phyloP scores from a whole-genome alignment of 2,113 vertebrate species.

The Amblyornis subalaris region DNA sequence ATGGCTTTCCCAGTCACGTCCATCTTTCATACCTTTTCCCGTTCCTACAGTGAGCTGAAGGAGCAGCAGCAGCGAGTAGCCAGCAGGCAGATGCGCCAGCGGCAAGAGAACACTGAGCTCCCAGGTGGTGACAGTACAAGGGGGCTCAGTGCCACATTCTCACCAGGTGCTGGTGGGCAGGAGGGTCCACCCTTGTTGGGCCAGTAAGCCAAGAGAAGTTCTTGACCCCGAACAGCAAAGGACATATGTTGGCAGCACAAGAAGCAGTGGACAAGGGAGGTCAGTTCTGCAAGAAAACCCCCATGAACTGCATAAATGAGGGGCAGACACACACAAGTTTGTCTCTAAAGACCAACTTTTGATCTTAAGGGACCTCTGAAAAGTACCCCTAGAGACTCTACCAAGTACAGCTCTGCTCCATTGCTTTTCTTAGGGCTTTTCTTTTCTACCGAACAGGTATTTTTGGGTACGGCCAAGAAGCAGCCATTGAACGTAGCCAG shows the following conservation, averaged over 20 bases:
- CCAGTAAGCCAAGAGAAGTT: slow-evolving; percentile 4
- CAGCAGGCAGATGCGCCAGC: slow-evolving; percentile 72
- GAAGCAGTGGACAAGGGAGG: neutral
- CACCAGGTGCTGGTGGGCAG: neutral
- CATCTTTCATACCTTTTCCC: slow-evolving; percentile 97
- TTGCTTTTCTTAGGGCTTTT: neutral
- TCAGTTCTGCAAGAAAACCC: neutral
- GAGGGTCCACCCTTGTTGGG: neutral
- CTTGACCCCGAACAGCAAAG: neutral
- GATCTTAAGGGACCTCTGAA: neutral
- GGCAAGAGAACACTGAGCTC: slow-evolving; percentile 76
- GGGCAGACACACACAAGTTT: neutral
- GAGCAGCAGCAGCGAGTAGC: slow-evolving; percentile 83
- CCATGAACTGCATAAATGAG: neutral
- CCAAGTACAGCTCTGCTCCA: neutral
- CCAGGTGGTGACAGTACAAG: slow-evolving; percentile 60
- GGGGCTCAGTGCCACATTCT: slow-evolving; percentile 52
- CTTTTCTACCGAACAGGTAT: neutral
- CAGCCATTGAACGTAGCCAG: neutral
- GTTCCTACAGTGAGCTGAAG: slow-evolving; percentile 91
- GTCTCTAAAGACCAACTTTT: neutral
- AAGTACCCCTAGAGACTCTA: neutral
- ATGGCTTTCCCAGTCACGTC: slow-evolving; percentile 96
- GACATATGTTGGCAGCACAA: neutral
- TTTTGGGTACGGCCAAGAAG: neutral